Base-by-base conservation (phyloP, 2,797 vertebrate genomes). In the Geotrypetes seraphini region DNA sequence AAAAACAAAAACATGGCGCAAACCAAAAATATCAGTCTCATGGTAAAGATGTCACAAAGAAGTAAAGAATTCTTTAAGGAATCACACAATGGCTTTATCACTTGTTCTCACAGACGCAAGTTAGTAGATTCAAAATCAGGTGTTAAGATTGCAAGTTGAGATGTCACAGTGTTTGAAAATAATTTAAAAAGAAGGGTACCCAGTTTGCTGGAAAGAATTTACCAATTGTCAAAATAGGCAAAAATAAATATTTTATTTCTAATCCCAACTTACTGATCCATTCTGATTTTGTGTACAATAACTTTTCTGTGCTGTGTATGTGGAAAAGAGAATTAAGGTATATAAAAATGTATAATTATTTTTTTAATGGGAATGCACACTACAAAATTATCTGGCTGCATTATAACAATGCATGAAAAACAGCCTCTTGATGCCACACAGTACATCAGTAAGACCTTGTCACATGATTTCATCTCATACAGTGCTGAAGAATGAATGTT, bases 321-420 rank as follows among this genome's bases (percentile, higher is more conserved):
- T 38, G 31, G 31, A 29, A 5, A 41, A 66, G 55, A 50, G 47
- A 71, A 66, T 56, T 57, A 54, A n/a, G n/a, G n/a, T n/a, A n/a
- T n/a, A n/a, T n/a, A n/a, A n/a, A n/a, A n/a, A n/a, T n/a, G n/a
- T n/a, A n/a, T n/a, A n/a, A n/a, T n/a, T n/a, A n/a, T n/a, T n/a
- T n/a, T n/a, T n/a, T n/a, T n/a, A n/a, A n/a, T n/a, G n/a, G n/a
- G 46, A 44, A 13, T 25, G 40, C 55, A 54, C 50, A 44, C 64
- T 58, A 63, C 66, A 66, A 53, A 69, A 29, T 57, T 57, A 58
- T 80, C 72, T 83, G 79, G 73, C 75, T 82, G 66, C 40, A 47
- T 69, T 66, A 25, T 88, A 86, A 86, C 83, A 79, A 66, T 71
- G 71, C 71, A 76, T 72, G 71, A 70, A 78, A 63, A 53, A 53